Percentiles rank a stretch among this genome's conserved stretches.
These are phyloP conservation scores for Leptodactylus fuscus DNA, from an alignment of 2,113 vertebrate genomes.

Conservation along the genomic window DNA sequence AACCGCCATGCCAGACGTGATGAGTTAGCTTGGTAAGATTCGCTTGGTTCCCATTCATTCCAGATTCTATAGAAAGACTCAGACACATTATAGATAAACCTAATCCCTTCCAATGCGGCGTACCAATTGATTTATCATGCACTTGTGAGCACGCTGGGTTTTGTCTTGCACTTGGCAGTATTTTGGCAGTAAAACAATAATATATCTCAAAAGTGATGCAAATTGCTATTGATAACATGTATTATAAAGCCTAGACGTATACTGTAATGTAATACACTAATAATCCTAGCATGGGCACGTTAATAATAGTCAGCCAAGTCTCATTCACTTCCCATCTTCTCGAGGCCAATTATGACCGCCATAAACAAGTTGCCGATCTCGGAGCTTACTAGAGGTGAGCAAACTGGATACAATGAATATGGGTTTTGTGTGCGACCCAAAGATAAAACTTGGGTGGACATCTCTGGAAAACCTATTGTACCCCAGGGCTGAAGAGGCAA, in stretches of 20 bases:
- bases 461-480: no score
- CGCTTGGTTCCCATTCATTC: not conserved
- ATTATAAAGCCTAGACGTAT: not conserved
- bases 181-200: not conserved
- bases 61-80: not conserved
- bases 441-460: no score
- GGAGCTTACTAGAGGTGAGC: no score
- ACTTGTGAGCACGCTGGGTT: not conserved
- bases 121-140: slow-evolving; percentile 26
- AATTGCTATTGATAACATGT: not conserved
- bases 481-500: no score
- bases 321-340: not conserved
- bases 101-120: not conserved
- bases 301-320: not conserved
- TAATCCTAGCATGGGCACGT: not conserved
- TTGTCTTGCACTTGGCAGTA: not conserved
- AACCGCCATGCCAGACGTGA: not conserved
- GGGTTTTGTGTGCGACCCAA: no score
- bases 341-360: no score
- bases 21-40: not conserved
- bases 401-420: no score
- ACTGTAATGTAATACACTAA: not conserved
- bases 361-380: no score
- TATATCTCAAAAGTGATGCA: not conserved
- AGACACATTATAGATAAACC: not conserved